Percentiles rank a stretch among this genome's conserved stretches.
Evolutionary conservation across 1,140 invertebrate species (phyloP).

Genomic region (Epicauta chinensis): DNA sequence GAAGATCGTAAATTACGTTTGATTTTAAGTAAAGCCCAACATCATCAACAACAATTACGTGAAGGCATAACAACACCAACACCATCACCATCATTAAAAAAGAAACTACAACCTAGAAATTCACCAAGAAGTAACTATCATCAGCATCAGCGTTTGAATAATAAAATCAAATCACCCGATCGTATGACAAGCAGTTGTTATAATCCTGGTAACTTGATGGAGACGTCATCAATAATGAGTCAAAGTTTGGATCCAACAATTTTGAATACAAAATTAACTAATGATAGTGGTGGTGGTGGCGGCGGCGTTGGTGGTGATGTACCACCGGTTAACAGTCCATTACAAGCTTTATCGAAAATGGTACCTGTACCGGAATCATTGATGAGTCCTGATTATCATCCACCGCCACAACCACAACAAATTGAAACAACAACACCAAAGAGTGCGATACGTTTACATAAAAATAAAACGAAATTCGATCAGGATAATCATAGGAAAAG

Average conservation of each 20-base stretch:
- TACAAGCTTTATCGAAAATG: constrained; percentile 75
- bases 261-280: constrained; percentile 19
- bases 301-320: constrained; percentile 25
- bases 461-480: constrained; percentile 1
- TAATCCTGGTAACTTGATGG: constrained; percentile 35
- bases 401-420: constrained; percentile 38
- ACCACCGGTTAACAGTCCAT: constrained; percentile 51
- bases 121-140: constrained; percentile 54
- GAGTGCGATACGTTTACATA: constrained; percentile 11
- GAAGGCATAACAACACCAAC: constrained; percentile 50
- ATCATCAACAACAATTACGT: constrained; percentile 76
- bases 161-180: constrained; percentile 58
- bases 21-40: constrained; percentile 82
- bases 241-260: constrained; percentile 54
- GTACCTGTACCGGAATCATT: constrained; percentile 79
- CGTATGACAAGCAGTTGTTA: constrained; percentile 65
- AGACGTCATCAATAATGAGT: constrained; percentile 50
- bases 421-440: constrained; percentile 42
- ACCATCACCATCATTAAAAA: constrained; percentile 34
- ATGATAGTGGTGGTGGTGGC: constrained; percentile 5
- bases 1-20: constrained; percentile 78
- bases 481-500: constrained; percentile 3
- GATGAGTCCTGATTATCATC: constrained; percentile 74
- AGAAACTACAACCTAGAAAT: constrained; percentile 40
- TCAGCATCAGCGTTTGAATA: constrained; percentile 45